Conservation (phyloP, 2,113 vertebrate genomes). For the Callipepla californica region DNA sequence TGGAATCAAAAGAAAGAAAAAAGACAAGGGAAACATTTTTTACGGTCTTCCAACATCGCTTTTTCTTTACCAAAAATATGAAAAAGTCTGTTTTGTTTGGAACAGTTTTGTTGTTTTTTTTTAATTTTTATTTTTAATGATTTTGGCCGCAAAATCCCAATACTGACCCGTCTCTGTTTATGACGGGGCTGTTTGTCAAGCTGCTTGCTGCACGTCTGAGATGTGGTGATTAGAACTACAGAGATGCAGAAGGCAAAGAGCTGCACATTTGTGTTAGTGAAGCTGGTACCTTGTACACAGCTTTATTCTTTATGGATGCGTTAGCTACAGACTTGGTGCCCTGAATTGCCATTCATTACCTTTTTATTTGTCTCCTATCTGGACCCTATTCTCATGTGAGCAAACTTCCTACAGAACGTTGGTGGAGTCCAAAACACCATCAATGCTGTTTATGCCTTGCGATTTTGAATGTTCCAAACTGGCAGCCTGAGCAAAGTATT, state of each 20-base stretch:
- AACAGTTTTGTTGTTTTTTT: background rate
- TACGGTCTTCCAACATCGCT: accelerated
- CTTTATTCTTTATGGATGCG: slow-evolving; percentile 8
- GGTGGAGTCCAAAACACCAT: background rate
- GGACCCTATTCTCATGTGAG: background rate
- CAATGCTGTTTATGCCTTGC: background rate
- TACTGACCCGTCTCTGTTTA: background rate
- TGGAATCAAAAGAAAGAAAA: background rate
- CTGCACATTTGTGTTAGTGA: slow-evolving; percentile 20
- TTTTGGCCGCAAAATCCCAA: background rate
- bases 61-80: background rate
- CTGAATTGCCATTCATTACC: background rate
- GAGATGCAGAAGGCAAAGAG: slow-evolving; percentile 18
- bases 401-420: background rate
- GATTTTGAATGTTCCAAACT: slow-evolving; percentile 18
- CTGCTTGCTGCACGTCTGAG: background rate
- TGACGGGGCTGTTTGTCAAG: background rate
- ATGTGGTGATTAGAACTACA: background rate
- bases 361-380: background rate
- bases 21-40: background rate
- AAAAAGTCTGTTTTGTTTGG: background rate
- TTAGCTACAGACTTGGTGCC: slow-evolving; percentile 14
- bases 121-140: too few species aligned
- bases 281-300: background rate
- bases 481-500: background rate